Evolutionary conservation across 2,888 invertebrate species (phyloP), one percentile per base, ranked within the genome.

Genomic region (Muschampia plurimacula): DNA sequence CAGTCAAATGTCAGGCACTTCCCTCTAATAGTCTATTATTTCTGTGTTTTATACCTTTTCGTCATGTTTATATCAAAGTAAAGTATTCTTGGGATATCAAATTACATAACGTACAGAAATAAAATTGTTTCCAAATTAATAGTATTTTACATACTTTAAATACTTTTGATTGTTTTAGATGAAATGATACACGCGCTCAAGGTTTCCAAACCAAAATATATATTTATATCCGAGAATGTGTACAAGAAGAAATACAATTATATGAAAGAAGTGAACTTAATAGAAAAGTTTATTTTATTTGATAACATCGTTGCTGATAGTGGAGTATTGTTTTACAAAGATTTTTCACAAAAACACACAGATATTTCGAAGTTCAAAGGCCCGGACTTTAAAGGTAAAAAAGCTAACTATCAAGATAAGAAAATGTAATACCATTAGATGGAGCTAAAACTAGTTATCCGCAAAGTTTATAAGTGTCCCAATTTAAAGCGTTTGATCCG

Each of bases 121-220:
- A n/a, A n/a, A n/a, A n/a, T n/a, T n/a, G n/a, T n/a, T n/a, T n/a
- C n/a, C n/a, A n/a, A n/a, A n/a, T n/a, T n/a, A n/a, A n/a, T n/a
- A n/a, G n/a, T n/a, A 32, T 32, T 32, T 32, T 32, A 32, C 32
- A 32, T 32, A 32, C 2, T 32, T 32, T 32, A 32, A 2, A 32
- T 32, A 3, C 9, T 12, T 44, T 12, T 44, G 12, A 44, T 52
- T 52, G 52, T 52, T 52, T 57, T 83, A 91, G 91, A 80, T 79
- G 91, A 91, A 79, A 55, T 91, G n/a, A 73, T 79, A 15, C 89
- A 91, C 75, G 82, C 86, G 1, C 77, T 86, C 44, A 77, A 80
- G 7, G 89, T 91, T 64, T 87, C 91, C 0, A 87, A 86, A 49
- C 90, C 91, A 3, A 89, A 85, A 72, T 87, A 84, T 59, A 74